phyloP scores from a whole-genome alignment of 2,888 invertebrate genomes.

The Campoplex nolae region DNA sequence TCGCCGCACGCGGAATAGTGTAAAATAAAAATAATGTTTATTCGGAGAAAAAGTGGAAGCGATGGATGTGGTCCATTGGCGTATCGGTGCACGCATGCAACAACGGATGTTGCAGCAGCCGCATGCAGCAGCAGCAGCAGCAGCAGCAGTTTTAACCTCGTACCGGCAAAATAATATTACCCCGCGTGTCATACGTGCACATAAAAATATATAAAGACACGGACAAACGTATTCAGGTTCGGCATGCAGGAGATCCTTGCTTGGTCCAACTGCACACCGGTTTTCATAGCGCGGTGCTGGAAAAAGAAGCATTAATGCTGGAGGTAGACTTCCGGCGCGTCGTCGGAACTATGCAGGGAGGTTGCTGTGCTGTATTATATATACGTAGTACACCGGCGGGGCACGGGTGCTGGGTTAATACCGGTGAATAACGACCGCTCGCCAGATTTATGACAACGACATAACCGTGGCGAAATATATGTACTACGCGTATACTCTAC shows the following conservation, averaged over 20 bases:
- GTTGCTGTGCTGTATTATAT: constrained; percentile 28
- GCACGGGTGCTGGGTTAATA: constrained; percentile 74
- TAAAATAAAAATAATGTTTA: neutral
- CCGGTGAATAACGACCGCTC: constrained; percentile 70
- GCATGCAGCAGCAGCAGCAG: no score
- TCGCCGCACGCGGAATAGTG: neutral
- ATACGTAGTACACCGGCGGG: neutral
- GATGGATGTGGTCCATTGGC: neutral
- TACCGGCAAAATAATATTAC: constrained; percentile 73
- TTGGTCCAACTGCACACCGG: constrained; percentile 33
- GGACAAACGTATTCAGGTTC: neutral
- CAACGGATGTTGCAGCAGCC: constrained; percentile 13
- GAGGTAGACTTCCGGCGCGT: constrained; percentile 74
- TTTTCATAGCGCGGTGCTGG: neutral
- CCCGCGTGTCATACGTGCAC: constrained; percentile 1
- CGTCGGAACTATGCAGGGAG: constrained; percentile 76
- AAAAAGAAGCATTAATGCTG: constrained; percentile 72
- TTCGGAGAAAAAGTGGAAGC: neutral
- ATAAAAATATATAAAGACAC: neutral
- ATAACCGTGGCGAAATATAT: constrained; percentile 72
- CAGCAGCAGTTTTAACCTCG: constrained; percentile 63
- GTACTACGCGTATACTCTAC: neutral
- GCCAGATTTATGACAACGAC: constrained; percentile 82
- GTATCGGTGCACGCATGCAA: neutral
- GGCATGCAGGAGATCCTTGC: neutral